A percentile compares a stretch with the other conserved stretches of the same genome.
phyloP scores from a whole-genome alignment of 2,888 invertebrate species.

The Micoletzkya japonica region DNA sequence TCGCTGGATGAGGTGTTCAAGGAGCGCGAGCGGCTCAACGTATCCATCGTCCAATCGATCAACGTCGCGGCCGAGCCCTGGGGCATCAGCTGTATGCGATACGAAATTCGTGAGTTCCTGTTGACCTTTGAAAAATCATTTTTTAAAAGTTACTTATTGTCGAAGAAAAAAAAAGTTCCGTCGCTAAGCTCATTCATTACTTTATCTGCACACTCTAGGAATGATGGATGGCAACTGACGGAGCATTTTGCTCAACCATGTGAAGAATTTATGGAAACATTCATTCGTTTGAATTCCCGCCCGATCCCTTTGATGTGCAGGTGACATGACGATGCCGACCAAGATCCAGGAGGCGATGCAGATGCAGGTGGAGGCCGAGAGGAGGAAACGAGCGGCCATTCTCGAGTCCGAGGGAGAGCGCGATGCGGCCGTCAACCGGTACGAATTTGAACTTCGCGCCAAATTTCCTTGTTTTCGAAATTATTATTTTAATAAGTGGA shows the following conservation, averaged over 20 bases:
- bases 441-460: no score
- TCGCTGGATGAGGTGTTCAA: constrained; percentile 89
- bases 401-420: constrained; percentile 83
- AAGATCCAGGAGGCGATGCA: constrained; percentile 99
- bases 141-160: background rate
- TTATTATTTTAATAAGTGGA: background rate
- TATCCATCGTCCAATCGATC: constrained; percentile 89
- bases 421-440: constrained; percentile 83
- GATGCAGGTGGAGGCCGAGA: constrained; percentile 98
- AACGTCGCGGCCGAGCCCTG: constrained; percentile 97
- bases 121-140: background rate
- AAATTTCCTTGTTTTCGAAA: background rate
- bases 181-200: background rate
- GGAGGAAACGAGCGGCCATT: constrained; percentile 92
- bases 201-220: background rate
- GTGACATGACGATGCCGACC: constrained; percentile 84
- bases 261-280: no score
- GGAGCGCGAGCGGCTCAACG: constrained; percentile 92
- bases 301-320: no score
- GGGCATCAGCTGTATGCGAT: constrained; percentile 94
- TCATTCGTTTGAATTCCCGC: no score
- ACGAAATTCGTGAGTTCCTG: constrained; percentile 80
- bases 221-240: background rate
- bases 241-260: background rate
- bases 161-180: background rate